Evolutionary conservation across 2,797 vertebrate genomes (phyloP).

Genomic region (Hippoglossus hippoglossus): DNA sequence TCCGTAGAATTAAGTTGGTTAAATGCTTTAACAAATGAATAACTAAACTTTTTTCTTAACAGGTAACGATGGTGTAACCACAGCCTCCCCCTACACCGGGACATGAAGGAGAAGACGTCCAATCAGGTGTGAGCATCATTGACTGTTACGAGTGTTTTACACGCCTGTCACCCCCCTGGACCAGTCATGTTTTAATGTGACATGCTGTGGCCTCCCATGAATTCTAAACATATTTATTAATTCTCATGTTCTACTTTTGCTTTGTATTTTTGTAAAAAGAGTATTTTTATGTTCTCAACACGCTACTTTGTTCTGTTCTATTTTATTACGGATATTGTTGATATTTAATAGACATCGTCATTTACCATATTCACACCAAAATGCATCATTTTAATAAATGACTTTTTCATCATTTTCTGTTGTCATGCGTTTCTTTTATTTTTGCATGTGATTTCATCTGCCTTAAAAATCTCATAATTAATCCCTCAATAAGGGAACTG

Average conservation of each 20-base stretch:
- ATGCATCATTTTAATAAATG: constrained; percentile 67
- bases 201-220: constrained; percentile 1
- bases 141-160: constrained; percentile 40
- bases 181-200: constrained; percentile 36
- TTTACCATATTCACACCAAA: constrained; percentile 10
- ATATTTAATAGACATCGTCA: constrained; percentile 11
- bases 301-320: constrained; percentile 12
- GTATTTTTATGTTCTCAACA: not conserved
- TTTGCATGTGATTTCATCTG: constrained; percentile 51
- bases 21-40: not conserved
- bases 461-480: constrained; percentile 56
- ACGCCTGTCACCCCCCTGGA: constrained; percentile 21
- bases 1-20: not conserved
- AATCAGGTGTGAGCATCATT: constrained; percentile 68
- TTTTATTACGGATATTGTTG: constrained; percentile 17
- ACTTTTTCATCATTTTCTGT: constrained; percentile 57
- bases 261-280: constrained; percentile 3
- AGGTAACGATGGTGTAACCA: constrained; percentile 57
- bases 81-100: not conserved
- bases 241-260: constrained; percentile 30
- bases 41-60: constrained; percentile 6
- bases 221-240: constrained; percentile 59
- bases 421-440: constrained; percentile 36
- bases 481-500: constrained; percentile 49
- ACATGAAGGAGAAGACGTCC: constrained; percentile 55